Base-by-base conservation (phyloP, 2,888 invertebrate species). In the Chirona hameri region DNA sequence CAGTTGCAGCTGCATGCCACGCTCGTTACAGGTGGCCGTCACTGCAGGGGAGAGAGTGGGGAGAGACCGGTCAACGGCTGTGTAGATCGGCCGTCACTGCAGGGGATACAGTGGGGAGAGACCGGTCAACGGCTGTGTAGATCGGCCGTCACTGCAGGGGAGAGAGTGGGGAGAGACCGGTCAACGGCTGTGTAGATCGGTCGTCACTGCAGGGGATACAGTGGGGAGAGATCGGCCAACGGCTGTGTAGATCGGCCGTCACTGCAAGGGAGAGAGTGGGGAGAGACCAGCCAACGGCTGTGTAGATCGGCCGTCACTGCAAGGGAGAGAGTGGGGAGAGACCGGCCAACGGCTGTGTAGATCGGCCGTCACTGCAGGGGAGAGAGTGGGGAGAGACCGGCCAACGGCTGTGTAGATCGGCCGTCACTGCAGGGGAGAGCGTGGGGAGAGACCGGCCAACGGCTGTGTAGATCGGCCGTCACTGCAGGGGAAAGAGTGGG, bases 1-100 rank as follows among this genome's bases (percentile, higher is more conserved):
- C 82, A 97, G 90, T 0, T 95, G 95, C 87, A 97, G 96, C 87
- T 96, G 96, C 96, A 97, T 97, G 0, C 96, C 96, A 87, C 96
- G 96, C 89, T 96, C 95, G 86, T 94, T 95, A 88, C 96, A 85
- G 79, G 82, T 82, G 81, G 84, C 84, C 31, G 83, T 81, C 29
- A 85, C 85, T 85, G 84, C 79, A 31, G 39, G 46, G 24, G 46
- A 12, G 2, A 39, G 4, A 39, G 39, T 39, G 39, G 39, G 39
- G 39, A 39, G 39, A 7, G 4, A 39, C 39, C 4, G 7, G 39
- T 39, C 39, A 39, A 39, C 39, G 39, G 39, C 39, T 39, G 7
- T n/a, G n/a, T n/a, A n/a, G n/a, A n/a, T n/a, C n/a, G 81, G 84
- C 84, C 31, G 83, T 81, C 29, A 85, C 85, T 85, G 84, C 79